A percentile compares a stretch with the other conserved stretches of the same genome.
phyloP scores from a whole-genome alignment of 2,113 vertebrate species.

The Promerops cafer region DNA sequence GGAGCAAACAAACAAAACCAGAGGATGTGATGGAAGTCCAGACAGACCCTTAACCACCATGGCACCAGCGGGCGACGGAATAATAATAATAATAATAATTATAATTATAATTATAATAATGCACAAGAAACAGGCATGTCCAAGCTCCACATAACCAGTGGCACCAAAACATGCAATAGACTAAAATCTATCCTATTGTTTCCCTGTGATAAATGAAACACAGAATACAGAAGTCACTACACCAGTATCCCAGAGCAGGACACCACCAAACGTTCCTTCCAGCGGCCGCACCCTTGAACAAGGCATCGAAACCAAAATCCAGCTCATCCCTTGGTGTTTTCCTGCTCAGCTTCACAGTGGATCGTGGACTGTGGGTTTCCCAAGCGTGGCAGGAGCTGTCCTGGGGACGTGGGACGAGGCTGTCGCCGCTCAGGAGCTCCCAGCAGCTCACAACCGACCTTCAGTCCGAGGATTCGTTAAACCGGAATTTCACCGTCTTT shows the following conservation, averaged over 20 bases:
- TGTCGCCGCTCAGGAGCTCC: conserved; percentile 22
- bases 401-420: background rate
- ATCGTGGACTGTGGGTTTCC: background rate
- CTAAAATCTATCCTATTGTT: conserved; percentile 51
- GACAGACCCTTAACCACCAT: conserved; percentile 51
- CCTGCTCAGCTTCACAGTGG: conserved; percentile 58
- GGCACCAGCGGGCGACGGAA: conserved; percentile 37
- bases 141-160: conserved; percentile 57
- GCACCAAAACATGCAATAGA: conserved; percentile 66
- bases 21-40: conserved; percentile 51
- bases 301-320: conserved; percentile 7
- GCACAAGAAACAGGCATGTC: conserved; percentile 60
- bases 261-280: background rate
- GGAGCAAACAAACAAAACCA: conserved; percentile 40
- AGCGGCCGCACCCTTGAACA: background rate
- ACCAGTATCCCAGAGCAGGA: conserved; percentile 49
- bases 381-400: background rate
- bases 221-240: conserved; percentile 55
- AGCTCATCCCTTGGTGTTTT: background rate
- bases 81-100: background rate
- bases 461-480: conserved; percentile 33
- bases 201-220: conserved; percentile 53
- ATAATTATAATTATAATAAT: conserved; percentile 15
- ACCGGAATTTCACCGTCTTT: conserved; percentile 29
- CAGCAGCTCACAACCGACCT: conserved; percentile 23